Evolutionary conservation across 2,113 vertebrate species (phyloP).

Genomic region (Rhinoderma darwinii): DNA sequence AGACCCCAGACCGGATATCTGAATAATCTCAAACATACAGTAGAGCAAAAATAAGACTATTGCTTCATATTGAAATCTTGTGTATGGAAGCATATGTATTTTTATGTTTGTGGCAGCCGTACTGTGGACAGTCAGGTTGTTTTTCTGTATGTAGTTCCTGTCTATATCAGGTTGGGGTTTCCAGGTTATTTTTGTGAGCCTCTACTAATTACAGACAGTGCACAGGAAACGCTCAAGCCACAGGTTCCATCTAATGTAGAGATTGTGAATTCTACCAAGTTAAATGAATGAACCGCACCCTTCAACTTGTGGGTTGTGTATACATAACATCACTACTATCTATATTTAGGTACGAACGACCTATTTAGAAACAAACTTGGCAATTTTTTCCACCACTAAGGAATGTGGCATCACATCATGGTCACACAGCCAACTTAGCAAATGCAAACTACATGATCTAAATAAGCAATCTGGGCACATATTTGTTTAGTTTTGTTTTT

Average conservation of each 20-base stretch:
- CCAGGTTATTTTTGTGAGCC: constrained; percentile 32
- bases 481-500: neutral
- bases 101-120: neutral
- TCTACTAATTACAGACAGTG: constrained; percentile 32
- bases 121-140: neutral
- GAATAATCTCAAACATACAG: too few species aligned
- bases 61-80: neutral
- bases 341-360: constrained; percentile 37
- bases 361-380: constrained; percentile 29
- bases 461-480: too few species aligned
- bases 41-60: neutral
- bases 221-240: constrained; percentile 41
- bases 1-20: too few species aligned
- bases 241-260: constrained; percentile 16
- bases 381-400: neutral
- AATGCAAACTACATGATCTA: neutral
- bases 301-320: constrained; percentile 21
- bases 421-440: neutral
- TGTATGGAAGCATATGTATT: constrained; percentile 6
- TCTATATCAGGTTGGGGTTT: constrained; percentile 42
- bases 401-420: neutral
- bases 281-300: constrained; percentile 21
- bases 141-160: neutral
- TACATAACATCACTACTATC: constrained; percentile 8
- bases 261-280: neutral